A percentile compares a stretch with the other conserved stretches of the same genome.
Conservation (phyloP, 1,140 invertebrate genomes). For the Wiebesia pumilae region DNA sequence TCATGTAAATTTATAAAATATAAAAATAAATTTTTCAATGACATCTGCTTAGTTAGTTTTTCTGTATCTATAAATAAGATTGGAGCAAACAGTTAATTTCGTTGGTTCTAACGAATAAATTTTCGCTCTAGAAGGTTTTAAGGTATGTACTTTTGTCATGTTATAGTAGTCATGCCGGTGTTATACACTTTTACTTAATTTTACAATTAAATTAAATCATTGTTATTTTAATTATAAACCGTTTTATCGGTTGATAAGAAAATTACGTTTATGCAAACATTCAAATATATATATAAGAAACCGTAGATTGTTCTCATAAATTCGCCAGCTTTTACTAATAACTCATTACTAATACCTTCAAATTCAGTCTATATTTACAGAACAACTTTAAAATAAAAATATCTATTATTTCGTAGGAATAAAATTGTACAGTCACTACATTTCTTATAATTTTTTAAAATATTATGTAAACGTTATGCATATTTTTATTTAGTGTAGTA, state of each 20-base stretch:
- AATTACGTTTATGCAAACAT: not conserved
- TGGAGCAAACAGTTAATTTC: constrained; percentile 8
- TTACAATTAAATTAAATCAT: constrained; percentile 2
- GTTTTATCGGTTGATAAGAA: not conserved
- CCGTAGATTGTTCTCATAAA: not conserved
- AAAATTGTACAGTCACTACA: too few species aligned
- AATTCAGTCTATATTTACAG: not conserved
- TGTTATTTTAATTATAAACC: not conserved
- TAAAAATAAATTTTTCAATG: constrained; percentile 12
- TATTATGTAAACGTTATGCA: too few species aligned
- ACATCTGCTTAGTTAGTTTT: constrained; percentile 5
- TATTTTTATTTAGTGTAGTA: too few species aligned
- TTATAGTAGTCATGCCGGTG: not conserved
- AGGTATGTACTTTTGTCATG: constrained; percentile 27
- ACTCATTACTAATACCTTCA: not conserved
- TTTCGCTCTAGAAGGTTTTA: constrained; percentile 7
- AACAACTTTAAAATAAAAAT: not conserved
- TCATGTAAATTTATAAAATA: not conserved
- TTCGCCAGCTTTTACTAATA: not conserved
- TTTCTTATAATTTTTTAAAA: too few species aligned
- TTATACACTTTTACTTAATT: constrained; percentile 13
- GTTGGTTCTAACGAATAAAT: constrained; percentile 29
- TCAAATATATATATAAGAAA: too few species aligned
- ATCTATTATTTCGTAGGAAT: too few species aligned
- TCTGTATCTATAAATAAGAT: not conserved